These are phyloP conservation scores for Lepidochrysops patricia DNA, from an alignment of 2,888 invertebrate genomes.

Conservation along the genomic window DNA sequence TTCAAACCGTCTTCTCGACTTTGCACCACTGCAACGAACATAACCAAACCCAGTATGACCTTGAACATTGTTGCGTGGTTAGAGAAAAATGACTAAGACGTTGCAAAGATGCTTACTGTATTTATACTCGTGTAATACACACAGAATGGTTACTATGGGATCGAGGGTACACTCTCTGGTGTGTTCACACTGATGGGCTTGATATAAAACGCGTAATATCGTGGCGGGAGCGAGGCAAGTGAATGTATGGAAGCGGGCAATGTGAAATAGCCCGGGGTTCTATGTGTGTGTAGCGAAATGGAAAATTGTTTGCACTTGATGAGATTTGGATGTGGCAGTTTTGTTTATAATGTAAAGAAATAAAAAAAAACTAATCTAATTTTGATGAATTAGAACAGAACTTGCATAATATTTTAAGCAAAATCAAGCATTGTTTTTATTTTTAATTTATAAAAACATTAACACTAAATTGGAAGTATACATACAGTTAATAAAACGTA, in stretches of 20 bases:
- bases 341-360: background rate
- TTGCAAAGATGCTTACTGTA: conserved; percentile 39
- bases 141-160: conserved; percentile 44
- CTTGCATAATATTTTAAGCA: no score
- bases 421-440: no score
- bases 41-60: conserved; percentile 43
- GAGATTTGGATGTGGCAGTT: conserved; percentile 24
- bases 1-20: conserved; percentile 74
- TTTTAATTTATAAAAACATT: no score
- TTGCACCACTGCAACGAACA: conserved; percentile 32
- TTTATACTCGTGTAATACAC: conserved; percentile 60
- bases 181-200: conserved; percentile 22
- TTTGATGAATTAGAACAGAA: no score
- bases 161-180: conserved; percentile 39
- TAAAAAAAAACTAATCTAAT: no score
- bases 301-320: conserved; percentile 36
- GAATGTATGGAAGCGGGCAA: conserved; percentile 17
- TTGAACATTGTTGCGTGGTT: conserved; percentile 52
- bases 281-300: conserved; percentile 37
- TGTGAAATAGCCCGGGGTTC: conserved; percentile 24
- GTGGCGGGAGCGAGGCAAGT: conserved; percentile 15
- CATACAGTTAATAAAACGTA: no score
- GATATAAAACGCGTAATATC: conserved; percentile 7
- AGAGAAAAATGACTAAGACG: conserved; percentile 70
- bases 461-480: no score